Base-by-base conservation (phyloP, 2,888 invertebrate species). In the Drosophila tanythrix region DNA sequence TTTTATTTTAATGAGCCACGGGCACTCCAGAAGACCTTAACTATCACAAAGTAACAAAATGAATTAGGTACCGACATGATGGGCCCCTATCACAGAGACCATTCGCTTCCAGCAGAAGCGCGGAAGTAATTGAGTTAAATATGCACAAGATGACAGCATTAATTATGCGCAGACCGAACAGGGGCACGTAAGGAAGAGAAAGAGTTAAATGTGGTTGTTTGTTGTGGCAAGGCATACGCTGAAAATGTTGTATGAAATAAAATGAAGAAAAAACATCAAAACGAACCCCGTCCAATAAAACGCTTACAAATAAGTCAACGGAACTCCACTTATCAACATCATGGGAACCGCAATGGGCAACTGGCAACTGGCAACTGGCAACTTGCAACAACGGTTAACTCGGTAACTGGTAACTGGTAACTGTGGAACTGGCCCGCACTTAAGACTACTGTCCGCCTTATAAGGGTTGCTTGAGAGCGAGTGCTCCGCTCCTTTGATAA, bases 71-170 rank as follows among this genome's bases (percentile, higher is more conserved):
- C 76, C 76, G 83, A 79, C 81, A 71, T 70, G 81, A 77, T 78
- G 80, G 79, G 81, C 88, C 86, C 85, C 88, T 88, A 88, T 88
- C 83, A 70, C 59, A 60, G 79, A 69, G 63, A 74, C 67, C 68
- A 60, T 67, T 59, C 64, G 70, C 67, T 68, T 70, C 68, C 71
- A 70, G 40, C 48, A 74, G 76, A 75, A 79, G 88, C 75, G 78
- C 88, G 88, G 86, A 86, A 88, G 86, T 87, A 87, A 87, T 87
- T 87, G 86, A 87, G 86, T 87, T 87, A 86, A 87, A 88, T 86
- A 87, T 87, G 86, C 86, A 83, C 81, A 86, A 88, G 86, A 83
- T 88, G 86, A 88, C 86, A 88, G 88, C 86, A 83, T 87, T 86
- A 88, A 88, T 87, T 88, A 88, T 88, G 84, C 80, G 64, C 83